Conservation (phyloP, 2,888 invertebrate genomes). For the Nezara viridula region DNA sequence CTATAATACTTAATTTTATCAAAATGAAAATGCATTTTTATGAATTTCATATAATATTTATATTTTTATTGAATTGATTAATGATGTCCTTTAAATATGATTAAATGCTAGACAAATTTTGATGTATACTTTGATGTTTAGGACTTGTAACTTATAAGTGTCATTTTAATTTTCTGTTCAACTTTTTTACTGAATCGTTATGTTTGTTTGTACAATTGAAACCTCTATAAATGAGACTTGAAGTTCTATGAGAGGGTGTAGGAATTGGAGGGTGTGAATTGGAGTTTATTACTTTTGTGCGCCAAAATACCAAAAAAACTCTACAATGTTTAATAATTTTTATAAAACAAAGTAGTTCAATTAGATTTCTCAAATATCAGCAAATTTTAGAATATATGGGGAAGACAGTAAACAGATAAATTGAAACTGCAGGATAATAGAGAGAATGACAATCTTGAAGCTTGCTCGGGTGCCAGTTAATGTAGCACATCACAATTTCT, state of each 20-base stretch:
- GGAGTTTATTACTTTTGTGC: no score
- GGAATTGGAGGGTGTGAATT: no score
- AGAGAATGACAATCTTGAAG: no score
- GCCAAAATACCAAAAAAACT: no score
- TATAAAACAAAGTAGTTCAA: no score
- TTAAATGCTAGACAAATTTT: neutral
- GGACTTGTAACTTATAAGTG: neutral
- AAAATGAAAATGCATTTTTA: slow-evolving; percentile 20
- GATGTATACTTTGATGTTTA: neutral
- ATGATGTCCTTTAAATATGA: neutral
- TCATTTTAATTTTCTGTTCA: neutral
- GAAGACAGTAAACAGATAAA: no score
- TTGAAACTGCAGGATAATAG: no score
- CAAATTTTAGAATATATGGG: no score
- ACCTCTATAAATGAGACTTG: neutral
- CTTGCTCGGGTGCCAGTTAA: no score
- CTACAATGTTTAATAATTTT: no score
- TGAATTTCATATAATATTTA: slow-evolving; percentile 18
- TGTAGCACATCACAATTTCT: no score
- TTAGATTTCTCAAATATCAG: no score
- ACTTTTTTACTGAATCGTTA: neutral
- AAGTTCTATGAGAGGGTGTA: neutral
- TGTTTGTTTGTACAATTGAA: neutral
- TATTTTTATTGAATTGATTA: slow-evolving; percentile 3
- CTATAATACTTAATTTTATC: neutral